Base-by-base conservation (phyloP, 2,888 invertebrate genomes). In the Ornithoptera priamus region DNA sequence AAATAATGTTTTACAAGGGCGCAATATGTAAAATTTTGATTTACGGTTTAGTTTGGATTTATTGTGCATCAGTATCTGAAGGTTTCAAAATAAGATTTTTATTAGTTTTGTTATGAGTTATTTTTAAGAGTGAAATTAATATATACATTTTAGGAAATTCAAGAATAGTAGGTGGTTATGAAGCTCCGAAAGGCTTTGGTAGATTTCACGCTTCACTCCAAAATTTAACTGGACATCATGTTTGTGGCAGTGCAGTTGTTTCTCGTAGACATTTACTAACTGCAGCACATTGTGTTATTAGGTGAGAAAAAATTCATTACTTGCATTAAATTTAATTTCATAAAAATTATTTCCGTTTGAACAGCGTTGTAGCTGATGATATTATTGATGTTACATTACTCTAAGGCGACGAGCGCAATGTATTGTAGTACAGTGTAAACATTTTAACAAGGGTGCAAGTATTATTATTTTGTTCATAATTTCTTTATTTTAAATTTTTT, bases 171-270 rank as follows among this genome's bases (percentile, higher is more conserved):
- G 92, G 92, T 24, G 92, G 92, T 20, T 65, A 72, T n/a, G 80
- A 80, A 71, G 87, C 87, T 6, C 86, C 87, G 15, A 58, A 73
- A 15, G 73, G 80, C 53, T 87, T 79, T 71, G 90, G 88, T 3
- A 79, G 76, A 67, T 89, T 86, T 74, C 89, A 91, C 70, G 90
- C 84, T 0, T 92, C 92, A 0, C 78, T 92, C 42, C 92, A 92
- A 77, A 91, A 90, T 73, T 67, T 86, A 63, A 81, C 82, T 1
- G 86, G 87, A 0, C 71, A 85, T 72, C 92, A 92, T 75, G 89
- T 92, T 2, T 92, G 92, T 78, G 92, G 92, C 20, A 88, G 90
- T 18, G 87, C 86, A 46, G 81, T 91, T 12, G 77, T 92, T 60
- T 90, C 92, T 1, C 78, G 77, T 56, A 78, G 76, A 73, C 83